Conservation (phyloP, 2,888 invertebrate species). For the Ectemnius continuus region DNA sequence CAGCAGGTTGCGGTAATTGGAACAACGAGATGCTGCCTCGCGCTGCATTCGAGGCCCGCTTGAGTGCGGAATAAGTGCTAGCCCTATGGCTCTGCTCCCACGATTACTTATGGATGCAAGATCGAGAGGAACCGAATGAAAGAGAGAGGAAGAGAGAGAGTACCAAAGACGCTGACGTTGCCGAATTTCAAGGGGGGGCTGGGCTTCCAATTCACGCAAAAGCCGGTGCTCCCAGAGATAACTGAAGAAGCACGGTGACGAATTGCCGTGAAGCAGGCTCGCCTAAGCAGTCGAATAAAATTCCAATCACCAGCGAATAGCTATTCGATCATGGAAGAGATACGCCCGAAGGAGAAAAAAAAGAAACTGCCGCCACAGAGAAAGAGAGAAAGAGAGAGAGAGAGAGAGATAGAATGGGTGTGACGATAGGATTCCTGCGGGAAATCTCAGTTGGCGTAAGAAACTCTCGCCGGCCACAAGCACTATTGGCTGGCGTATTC, state of each 20-base stretch:
- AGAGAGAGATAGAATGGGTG: no score
- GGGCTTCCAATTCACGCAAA: background rate
- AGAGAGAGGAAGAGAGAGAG: background rate
- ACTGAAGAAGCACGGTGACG: background rate
- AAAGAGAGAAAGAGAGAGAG: no score
- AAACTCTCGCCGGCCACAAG: no score
- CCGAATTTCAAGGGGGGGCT: background rate
- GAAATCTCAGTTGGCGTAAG: no score
- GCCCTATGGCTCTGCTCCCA: background rate
- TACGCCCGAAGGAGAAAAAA: no score
- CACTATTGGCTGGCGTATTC: no score
- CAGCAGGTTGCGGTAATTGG: background rate
- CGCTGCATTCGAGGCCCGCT: background rate
- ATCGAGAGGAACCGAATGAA: background rate
- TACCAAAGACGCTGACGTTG: background rate
- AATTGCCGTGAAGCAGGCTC: background rate
- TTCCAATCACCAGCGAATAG: no score
- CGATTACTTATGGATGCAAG: constrained; percentile 5
- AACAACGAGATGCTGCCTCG: background rate
- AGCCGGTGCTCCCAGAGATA: background rate
- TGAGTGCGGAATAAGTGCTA: background rate
- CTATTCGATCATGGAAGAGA: no score
- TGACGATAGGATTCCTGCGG: no score
- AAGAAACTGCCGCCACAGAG: no score
- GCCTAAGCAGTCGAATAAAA: no score